phyloP scores from a whole-genome alignment of 37 sponge, comb jelly and placozoan species.

The Spongia lamella region DNA sequence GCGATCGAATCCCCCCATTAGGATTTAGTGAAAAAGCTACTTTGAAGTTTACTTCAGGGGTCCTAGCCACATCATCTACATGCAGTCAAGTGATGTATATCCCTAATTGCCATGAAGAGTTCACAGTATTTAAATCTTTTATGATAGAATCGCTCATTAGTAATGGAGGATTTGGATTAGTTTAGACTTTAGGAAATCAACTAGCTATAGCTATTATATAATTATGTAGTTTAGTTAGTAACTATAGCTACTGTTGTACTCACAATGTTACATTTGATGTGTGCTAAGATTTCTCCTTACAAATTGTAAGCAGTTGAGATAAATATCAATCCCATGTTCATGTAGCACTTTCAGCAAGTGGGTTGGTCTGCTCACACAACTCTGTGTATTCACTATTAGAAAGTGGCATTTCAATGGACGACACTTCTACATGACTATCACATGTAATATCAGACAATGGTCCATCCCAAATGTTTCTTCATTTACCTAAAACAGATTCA shows the following conservation, averaged over 20 bases:
- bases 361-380: not conserved
- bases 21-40: slow-evolving; percentile 2
- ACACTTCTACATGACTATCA: too few relatives aligned
- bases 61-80: slow-evolving; percentile 21
- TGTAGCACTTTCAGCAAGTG: not conserved
- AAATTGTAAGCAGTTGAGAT: slow-evolving; percentile 5
- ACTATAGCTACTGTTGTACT: too few relatives aligned
- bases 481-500: not conserved
- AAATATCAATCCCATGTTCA: slow-evolving; percentile 7
- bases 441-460: not conserved
- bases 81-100: not conserved
- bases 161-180: slow-evolving; percentile 14
- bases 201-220: not conserved
- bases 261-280: too few relatives aligned
- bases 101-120: slow-evolving; percentile 9
- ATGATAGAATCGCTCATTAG: not conserved
- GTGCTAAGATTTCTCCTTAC: too few relatives aligned
- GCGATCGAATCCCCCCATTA: slow-evolving; percentile 12
- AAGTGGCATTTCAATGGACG: too few relatives aligned
- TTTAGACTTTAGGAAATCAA: not conserved
- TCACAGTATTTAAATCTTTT: not conserved
- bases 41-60: not conserved
- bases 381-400: too few relatives aligned
- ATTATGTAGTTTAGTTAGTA: not conserved
- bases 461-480: slow-evolving; percentile 43